Percentiles rank a stretch among this genome's conserved stretches.
These are phyloP conservation scores for Pollimyrus isidori DNA, from an alignment of 2,113 vertebrate species.

Conservation along the genomic window DNA sequence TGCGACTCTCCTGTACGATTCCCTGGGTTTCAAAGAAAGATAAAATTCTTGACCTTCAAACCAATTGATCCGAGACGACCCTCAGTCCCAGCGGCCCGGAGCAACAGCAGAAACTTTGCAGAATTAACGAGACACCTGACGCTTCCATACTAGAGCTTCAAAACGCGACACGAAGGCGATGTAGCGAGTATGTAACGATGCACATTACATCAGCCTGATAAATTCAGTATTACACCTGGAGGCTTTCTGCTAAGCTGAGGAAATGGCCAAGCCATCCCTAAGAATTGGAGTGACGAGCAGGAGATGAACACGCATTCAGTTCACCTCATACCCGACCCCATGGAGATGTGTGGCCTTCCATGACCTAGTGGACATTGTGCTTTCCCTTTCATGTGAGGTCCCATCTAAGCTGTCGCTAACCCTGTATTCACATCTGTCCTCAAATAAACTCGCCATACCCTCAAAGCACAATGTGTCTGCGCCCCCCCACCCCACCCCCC, in stretches of 20 bases:
- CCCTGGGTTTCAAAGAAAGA: constrained; percentile 18
- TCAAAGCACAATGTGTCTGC: not conserved
- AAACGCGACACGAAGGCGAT: not conserved
- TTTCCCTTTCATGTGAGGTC: not conserved
- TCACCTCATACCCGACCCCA: not conserved
- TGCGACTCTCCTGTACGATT: constrained; percentile 7
- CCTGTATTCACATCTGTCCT: not conserved
- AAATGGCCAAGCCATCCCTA: not conserved
- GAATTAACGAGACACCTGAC: not conserved
- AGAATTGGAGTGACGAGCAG: not conserved
- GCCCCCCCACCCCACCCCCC: not conserved
- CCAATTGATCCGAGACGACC: constrained; percentile 22
- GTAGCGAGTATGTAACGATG: not conserved
- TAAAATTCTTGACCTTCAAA: constrained; percentile 33
- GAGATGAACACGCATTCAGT: not conserved
- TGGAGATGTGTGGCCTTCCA: not conserved
- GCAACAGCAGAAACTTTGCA: not conserved
- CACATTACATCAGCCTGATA: not conserved
- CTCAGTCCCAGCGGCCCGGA: constrained; percentile 6
- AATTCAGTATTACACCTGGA: not conserved
- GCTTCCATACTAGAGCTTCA: not conserved
- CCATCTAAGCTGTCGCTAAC: not conserved
- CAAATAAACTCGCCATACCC: not conserved
- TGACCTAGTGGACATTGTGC: not conserved
- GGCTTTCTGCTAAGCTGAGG: not conserved